Base-by-base conservation (phyloP, 2,797 vertebrate species). In the Sebastes minor region DNA sequence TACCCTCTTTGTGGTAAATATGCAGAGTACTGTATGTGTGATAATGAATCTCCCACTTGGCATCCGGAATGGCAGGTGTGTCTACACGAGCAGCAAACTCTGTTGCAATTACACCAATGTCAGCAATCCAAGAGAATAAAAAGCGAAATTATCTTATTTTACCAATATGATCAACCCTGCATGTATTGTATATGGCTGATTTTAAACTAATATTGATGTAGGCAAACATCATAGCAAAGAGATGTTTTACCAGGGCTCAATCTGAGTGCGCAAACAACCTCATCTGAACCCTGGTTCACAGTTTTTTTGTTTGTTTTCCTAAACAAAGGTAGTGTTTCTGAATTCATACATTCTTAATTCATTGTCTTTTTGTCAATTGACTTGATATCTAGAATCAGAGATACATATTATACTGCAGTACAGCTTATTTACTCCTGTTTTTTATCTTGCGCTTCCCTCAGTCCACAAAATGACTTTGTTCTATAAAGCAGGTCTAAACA, bases 401-500 rank as follows among this genome's bases (percentile, higher is more conserved):
- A 32, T 9, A 60, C 23, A 46, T 18, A 46, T 46, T 46, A 63
- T 5, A 52, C 52, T 22, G 56, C 53, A 56, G 49, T 25, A 42
- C 7, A 65, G 30, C 9, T 18, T 2, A 46, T 71, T 81, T 65
- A 76, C 11, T 38, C 68, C 16, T 32, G 9, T n/a, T 25, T 66
- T 42, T 60, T 28, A 46, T 73, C 16, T 57, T 72, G 42, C 10
- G 42, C 38, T 62, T 69, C n/a, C 57, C 32, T 56, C 28, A 59
- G 14, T 28, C 33, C 35, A 84, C 12, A 75, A 61, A 73, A 77
- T 81, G 35, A 68, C 20, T 12, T 56, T 30, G 16, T 32, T 81
- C 61, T 33, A 32, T n/a, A 59, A 63, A 63, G 23, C 7, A 57
- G 66, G 64, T 71, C 25, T 72, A 65, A 76, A 59, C 20, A 75